These are phyloP conservation scores for Orestias chungarensis DNA, from an alignment of 2,797 vertebrate species.

Conservation along the genomic window DNA sequence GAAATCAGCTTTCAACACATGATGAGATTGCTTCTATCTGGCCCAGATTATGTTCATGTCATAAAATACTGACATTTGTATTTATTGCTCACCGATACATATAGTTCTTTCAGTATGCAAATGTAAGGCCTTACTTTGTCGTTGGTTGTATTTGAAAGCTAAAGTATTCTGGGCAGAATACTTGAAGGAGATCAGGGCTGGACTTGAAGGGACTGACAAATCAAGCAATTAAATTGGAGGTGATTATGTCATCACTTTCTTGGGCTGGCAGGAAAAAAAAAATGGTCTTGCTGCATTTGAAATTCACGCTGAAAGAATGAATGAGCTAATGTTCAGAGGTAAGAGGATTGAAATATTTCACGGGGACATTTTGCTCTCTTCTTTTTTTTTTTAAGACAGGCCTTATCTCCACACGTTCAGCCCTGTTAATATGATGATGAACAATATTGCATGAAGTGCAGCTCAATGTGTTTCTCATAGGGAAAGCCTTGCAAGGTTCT, in stretches of 20 bases:
- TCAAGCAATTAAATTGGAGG: conserved; percentile 77
- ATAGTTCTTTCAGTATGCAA: conserved; percentile 62
- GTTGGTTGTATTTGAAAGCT: conserved; percentile 42
- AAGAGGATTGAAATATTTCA: conserved; percentile 81
- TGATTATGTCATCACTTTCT: conserved; percentile 83
- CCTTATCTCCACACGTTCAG: conserved; percentile 86
- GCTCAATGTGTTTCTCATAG: conserved; percentile 79
- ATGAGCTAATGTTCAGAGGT: conserved; percentile 56
- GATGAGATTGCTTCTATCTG: conserved; percentile 14
- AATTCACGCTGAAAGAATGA: conserved; percentile 75
- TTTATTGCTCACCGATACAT: conserved; percentile 40
- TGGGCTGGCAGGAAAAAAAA: conserved; percentile 64
- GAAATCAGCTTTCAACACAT: conserved; percentile 17
- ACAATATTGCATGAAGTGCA: conserved; percentile 88
- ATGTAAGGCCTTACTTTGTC: conserved; percentile 39
- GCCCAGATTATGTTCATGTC: conserved; percentile 40
- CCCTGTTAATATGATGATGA: conserved; percentile 90
- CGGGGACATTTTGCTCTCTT: conserved; percentile 80
- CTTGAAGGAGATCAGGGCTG: conserved; percentile 16
- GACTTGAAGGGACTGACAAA: conserved; percentile 73
- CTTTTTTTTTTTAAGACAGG: conserved; percentile 70
- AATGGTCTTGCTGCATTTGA: conserved; percentile 73
- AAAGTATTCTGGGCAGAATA: conserved; percentile 43
- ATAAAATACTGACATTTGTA: conserved; percentile 36
- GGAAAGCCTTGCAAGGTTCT: conserved; percentile 74